Conservation (phyloP, 2,797 vertebrate genomes). For the Onychomys leucogaster region DNA sequence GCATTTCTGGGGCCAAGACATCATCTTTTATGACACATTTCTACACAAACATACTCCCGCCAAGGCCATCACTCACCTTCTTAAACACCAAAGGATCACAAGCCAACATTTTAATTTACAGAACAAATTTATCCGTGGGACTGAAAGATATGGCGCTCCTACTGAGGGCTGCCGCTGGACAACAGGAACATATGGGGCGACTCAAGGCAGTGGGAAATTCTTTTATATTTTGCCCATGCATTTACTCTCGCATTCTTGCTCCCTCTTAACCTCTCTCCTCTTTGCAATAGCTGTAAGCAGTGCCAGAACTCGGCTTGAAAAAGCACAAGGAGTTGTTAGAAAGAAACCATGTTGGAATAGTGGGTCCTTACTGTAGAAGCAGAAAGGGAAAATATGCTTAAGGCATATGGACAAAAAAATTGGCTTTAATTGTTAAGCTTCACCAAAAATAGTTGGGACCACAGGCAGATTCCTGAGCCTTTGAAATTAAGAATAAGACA, state of each 20-base stretch:
- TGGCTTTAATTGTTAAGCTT: background rate
- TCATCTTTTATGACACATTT: conserved; percentile 89
- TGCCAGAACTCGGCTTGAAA: background rate
- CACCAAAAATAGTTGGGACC: background rate
- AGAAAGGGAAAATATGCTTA: background rate
- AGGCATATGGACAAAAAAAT: background rate
- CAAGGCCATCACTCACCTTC: conserved; percentile 88
- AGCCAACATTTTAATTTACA: conserved; percentile 88
- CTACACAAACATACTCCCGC: conserved; percentile 88
- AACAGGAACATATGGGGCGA: conserved; percentile 62
- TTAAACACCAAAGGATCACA: conserved; percentile 84
- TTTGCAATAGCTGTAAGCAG: background rate
- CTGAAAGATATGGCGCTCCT: conserved; percentile 76
- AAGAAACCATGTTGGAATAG: background rate
- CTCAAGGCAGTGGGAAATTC: conserved; percentile 67
- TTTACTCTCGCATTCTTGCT: conserved; percentile 55
- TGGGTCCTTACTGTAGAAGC: background rate
- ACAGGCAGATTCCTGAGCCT: no score
- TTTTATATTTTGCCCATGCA: conserved; percentile 59
- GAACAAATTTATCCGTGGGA: conserved; percentile 73
- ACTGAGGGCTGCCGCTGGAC: conserved; percentile 83
- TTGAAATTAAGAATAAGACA: background rate
- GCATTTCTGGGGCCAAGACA: conserved; percentile 86
- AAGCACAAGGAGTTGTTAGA: background rate
- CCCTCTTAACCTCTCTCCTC: conserved; percentile 69